Conservation (phyloP, 2,113 vertebrate species). For the Corydoras sp. region DNA sequence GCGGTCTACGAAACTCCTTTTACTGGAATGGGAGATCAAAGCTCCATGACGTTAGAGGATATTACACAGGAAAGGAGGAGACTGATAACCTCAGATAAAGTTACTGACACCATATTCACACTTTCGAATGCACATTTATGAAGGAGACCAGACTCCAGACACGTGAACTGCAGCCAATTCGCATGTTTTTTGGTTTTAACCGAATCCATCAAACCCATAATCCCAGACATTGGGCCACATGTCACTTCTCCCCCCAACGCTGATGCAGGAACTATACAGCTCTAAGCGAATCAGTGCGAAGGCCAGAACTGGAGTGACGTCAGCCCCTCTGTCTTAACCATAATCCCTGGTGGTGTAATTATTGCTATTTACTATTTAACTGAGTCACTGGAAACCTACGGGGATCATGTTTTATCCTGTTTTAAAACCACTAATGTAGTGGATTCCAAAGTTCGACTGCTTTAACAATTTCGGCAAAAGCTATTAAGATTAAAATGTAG, state of each 20-base stretch:
- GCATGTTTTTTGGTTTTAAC: neutral
- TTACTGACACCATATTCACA: constrained; percentile 8
- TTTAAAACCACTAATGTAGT: neutral
- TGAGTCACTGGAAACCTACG: constrained; percentile 10
- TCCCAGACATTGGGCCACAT: neutral
- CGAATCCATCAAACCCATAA: constrained; percentile 14
- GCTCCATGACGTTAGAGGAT: constrained; percentile 2
- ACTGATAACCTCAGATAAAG: constrained; percentile 12
- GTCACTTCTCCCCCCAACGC: constrained; percentile 5
- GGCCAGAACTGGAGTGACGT: constrained; percentile 19
- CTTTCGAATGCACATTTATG: neutral
- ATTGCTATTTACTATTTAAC: constrained; percentile 2
- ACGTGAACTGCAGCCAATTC: neutral
- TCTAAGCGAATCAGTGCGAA: constrained; percentile 15
- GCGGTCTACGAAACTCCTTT: neutral
- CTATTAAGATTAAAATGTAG: neutral
- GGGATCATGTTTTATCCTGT: constrained; percentile 17
- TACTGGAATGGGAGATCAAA: constrained; percentile 13
- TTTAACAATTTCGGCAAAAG: neutral
- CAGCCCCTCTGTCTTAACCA: constrained; percentile 4
- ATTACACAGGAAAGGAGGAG: constrained; percentile 29
- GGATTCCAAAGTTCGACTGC: neutral
- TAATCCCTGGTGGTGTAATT: constrained; percentile 24
- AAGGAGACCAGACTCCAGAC: constrained; percentile 5
- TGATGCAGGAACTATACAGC: neutral